phyloP scores from a whole-genome alignment of 1,140 invertebrate species.

The Cydia strobilella region DNA sequence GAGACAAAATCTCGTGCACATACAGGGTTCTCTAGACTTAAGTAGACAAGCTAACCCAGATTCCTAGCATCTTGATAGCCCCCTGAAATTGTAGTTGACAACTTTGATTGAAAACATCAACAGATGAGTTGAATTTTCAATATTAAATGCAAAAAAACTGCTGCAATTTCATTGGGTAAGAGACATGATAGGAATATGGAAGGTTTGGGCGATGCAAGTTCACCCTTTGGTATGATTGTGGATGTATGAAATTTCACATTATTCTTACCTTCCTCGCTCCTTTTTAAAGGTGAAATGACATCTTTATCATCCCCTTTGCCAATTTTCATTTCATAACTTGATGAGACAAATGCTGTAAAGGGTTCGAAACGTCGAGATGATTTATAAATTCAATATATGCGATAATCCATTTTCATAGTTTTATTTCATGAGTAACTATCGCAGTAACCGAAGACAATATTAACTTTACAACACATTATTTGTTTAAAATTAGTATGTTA shows the following conservation, averaged over 20 bases:
- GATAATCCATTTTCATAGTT: no score
- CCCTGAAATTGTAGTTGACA: slow-evolving; percentile 58
- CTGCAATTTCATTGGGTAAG: slow-evolving; percentile 57
- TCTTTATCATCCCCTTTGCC: slow-evolving; percentile 5
- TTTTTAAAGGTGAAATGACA: slow-evolving; percentile 12
- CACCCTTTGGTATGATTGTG: slow-evolving; percentile 42
- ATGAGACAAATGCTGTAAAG: no score
- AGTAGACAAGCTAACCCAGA: slow-evolving; percentile 61
- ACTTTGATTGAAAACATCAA: slow-evolving; percentile 15
- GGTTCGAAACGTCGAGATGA: no score
- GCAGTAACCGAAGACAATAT: no score
- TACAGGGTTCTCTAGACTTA: slow-evolving; percentile 71
- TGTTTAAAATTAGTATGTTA: no score
- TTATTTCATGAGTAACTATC: no score
- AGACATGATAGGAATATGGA: slow-evolving; percentile 62
- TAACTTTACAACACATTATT: no score
- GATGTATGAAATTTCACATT: slow-evolving; percentile 17
- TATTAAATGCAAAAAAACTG: slow-evolving; percentile 32
- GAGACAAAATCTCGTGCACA: slow-evolving; percentile 57
- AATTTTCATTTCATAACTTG: slow-evolving; percentile 37
- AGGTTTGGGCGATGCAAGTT: slow-evolving; percentile 58
- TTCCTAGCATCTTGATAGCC: slow-evolving; percentile 56
- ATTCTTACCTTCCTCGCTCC: slow-evolving; percentile 7
- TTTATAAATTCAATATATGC: no score
- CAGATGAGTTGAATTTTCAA: slow-evolving; percentile 18